Percentiles rank a stretch among this genome's conserved stretches.
Conservation (phyloP, 2,797 vertebrate genomes). For the Triplophysa bombifrons region DNA sequence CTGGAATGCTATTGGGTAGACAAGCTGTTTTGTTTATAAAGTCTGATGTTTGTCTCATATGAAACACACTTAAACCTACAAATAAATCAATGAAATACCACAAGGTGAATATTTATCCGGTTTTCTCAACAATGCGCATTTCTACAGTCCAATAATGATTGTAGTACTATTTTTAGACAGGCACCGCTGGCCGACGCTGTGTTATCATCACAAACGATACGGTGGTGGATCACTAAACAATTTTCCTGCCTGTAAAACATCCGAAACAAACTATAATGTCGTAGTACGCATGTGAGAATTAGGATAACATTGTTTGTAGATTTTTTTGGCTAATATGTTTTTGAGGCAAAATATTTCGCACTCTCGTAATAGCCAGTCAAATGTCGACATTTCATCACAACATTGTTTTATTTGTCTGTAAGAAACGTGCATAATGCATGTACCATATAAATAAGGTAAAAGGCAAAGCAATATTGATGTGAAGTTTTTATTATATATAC, state of each 20-base stretch:
- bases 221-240: background rate
- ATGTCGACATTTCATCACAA: no score
- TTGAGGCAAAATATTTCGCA: no score
- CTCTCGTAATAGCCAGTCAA: no score
- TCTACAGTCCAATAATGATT: background rate
- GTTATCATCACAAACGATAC: background rate
- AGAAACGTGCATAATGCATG: no score
- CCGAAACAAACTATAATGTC: background rate
- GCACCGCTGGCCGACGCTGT: background rate
- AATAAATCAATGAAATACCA: background rate
- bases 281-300: no score
- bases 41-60: background rate
- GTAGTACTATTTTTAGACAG: background rate
- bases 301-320: no score
- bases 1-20: no score
- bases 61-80: background rate
- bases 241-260: background rate
- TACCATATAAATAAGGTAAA: no score
- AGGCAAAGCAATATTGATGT: no score
- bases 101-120: background rate
- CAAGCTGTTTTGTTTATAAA: background rate
- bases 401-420: no score
- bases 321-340: no score
- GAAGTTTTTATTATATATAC: no score
- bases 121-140: background rate